Evolutionary conservation across 2,888 invertebrate species (phyloP).

Genomic region (Limenitis arthemis): DNA sequence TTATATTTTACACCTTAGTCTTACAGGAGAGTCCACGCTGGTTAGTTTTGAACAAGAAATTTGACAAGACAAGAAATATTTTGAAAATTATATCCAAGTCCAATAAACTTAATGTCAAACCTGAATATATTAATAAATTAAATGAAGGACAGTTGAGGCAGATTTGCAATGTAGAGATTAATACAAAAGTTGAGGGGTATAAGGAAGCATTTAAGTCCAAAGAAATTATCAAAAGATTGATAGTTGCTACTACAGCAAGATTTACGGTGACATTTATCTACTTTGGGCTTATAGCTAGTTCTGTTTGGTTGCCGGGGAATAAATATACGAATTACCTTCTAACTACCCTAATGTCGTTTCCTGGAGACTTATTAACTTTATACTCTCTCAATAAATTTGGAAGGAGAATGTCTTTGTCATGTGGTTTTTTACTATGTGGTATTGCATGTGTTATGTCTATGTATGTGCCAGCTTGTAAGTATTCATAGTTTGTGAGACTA

Average conservation of each 20-base stretch:
- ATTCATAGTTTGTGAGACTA: neutral
- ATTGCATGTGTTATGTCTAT: conserved; percentile 38
- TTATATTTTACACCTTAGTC: conserved; percentile 37
- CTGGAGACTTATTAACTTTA: conserved; percentile 48
- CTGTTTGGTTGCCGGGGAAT: conserved; percentile 52
- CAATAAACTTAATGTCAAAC: conserved; percentile 43
- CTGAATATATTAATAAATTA: conserved; percentile 34
- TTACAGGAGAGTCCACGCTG: conserved; percentile 54
- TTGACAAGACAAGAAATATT: conserved; percentile 40
- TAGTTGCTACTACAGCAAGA: conserved; percentile 37
- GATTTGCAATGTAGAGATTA: conserved; percentile 40
- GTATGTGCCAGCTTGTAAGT: conserved; percentile 45
- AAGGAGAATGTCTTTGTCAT: conserved; percentile 43
- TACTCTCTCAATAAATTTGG: conserved; percentile 53
- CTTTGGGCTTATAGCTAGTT: conserved; percentile 52
- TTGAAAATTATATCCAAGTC: conserved; percentile 36
- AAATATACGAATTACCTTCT: conserved; percentile 54
- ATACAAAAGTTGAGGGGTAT: conserved; percentile 39
- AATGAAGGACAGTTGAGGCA: conserved; percentile 37
- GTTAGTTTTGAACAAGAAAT: conserved; percentile 47
- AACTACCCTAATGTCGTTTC: conserved; percentile 52
- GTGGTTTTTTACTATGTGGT: conserved; percentile 43
- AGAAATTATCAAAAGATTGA: conserved; percentile 41
- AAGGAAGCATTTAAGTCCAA: conserved; percentile 40
- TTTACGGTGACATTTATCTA: conserved; percentile 53